Evolutionary conservation across 2,113 vertebrate genomes (phyloP).

Genomic region (Isurus oxyrinchus): DNA sequence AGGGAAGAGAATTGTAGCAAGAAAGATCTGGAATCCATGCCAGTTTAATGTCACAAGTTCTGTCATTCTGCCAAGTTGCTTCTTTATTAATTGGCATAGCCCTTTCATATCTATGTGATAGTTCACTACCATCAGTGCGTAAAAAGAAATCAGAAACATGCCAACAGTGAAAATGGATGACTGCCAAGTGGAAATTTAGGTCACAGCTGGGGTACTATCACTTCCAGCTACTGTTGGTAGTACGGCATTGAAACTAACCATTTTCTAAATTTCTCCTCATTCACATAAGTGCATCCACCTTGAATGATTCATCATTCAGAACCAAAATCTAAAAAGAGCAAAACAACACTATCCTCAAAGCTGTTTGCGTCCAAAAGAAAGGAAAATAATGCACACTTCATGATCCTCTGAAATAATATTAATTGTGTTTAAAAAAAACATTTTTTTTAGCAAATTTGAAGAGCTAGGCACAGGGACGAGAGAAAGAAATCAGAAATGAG

Average conservation of each 20-base stretch:
- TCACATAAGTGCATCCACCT: neutral
- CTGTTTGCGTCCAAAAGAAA: neutral
- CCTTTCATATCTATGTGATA: neutral
- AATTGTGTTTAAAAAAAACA: neutral
- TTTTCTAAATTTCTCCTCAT: neutral
- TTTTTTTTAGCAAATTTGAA: too few relatives aligned
- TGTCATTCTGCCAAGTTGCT: neutral
- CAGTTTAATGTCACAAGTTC: neutral
- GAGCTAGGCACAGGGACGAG: neutral
- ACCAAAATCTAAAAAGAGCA: neutral
- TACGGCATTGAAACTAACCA: neutral
- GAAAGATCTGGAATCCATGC: neutral
- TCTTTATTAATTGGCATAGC: neutral
- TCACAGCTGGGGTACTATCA: neutral
- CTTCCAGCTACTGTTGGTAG: neutral
- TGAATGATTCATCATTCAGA: neutral
- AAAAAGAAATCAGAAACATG: constrained; percentile 1
- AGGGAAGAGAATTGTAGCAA: neutral
- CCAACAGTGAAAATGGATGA: neutral
- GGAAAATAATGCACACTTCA: neutral
- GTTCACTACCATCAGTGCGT: neutral
- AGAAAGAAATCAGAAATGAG: neutral
- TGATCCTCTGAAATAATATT: neutral
- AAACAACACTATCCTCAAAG: neutral
- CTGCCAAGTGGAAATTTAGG: neutral